phyloP scores from a whole-genome alignment of 2,888 invertebrate genomes.

The Eledona agricola region DNA sequence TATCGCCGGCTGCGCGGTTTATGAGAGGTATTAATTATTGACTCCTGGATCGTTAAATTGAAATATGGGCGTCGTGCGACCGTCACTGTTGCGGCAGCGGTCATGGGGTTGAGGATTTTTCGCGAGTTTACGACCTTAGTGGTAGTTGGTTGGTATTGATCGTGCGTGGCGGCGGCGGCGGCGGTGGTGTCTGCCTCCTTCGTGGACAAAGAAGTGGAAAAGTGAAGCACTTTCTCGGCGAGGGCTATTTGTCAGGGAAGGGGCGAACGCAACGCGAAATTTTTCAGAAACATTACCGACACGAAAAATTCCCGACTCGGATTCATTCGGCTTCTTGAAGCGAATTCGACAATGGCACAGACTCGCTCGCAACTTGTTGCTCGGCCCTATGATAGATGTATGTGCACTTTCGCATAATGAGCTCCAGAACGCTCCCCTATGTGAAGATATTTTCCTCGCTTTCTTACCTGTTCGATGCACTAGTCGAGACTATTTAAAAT shows the following conservation, averaged over 20 bases:
- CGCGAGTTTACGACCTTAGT: slow-evolving; percentile 1
- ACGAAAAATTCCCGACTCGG: background rate
- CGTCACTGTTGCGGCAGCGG: slow-evolving; percentile 23
- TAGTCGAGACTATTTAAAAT: slow-evolving; percentile 31
- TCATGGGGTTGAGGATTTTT: slow-evolving; percentile 8
- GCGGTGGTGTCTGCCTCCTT: no score
- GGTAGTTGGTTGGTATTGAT: no score
- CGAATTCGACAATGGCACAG: slow-evolving; percentile 19
- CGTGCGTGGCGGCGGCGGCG: no score
- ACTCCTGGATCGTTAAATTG: slow-evolving; percentile 45
- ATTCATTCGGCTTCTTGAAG: slow-evolving; percentile 3
- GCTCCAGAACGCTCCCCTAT: slow-evolving; percentile 44
- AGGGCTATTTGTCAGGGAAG: no score
- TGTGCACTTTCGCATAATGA: slow-evolving; percentile 48
- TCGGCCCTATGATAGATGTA: slow-evolving; percentile 43
- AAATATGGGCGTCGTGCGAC: slow-evolving; percentile 39
- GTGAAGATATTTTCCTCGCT: slow-evolving; percentile 36
- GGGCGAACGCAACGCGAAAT: no score
- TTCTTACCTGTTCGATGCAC: slow-evolving; percentile 38
- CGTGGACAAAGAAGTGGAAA: no score
- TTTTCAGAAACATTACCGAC: background rate
- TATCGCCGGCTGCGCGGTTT: slow-evolving; percentile 40
- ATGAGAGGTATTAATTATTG: slow-evolving; percentile 46
- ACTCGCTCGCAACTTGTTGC: slow-evolving; percentile 43
- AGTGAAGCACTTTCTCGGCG: no score